Evolutionary conservation across 2,113 vertebrate species (phyloP).

Genomic region (Nettapus auritus): DNA sequence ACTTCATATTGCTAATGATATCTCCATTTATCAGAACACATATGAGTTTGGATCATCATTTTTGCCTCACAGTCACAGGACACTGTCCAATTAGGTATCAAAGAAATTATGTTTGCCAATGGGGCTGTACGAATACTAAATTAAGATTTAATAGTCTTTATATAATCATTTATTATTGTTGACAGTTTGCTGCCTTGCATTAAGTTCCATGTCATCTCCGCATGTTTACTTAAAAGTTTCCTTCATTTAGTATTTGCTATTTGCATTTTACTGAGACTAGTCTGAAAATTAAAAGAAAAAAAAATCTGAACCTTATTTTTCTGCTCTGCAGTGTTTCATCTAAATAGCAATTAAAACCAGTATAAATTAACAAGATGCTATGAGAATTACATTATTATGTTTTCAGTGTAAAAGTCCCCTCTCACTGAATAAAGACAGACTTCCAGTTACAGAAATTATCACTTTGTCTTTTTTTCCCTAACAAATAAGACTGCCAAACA

Average conservation of each 20-base stretch:
- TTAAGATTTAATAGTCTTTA: conserved; percentile 73
- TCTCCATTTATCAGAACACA: conserved; percentile 82
- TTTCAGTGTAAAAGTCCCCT: not conserved
- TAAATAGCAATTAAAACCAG: conserved; percentile 12
- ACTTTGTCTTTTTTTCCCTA: not conserved
- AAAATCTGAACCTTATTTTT: not conserved
- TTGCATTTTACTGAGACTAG: conserved; percentile 30
- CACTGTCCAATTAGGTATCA: conserved; percentile 68
- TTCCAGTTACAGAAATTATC: conserved; percentile 25
- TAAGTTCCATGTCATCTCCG: conserved; percentile 37
- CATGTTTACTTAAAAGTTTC: conserved; percentile 47
- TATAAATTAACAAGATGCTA: not conserved
- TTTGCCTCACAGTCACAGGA: conserved; percentile 61
- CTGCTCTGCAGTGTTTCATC: not conserved
- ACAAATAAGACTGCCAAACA: conserved; percentile 33
- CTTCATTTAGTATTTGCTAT: conserved; percentile 11
- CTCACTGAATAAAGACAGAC: not conserved
- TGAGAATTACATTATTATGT: not conserved
- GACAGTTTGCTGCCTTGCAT: conserved; percentile 48
- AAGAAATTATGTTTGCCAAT: conserved; percentile 42
- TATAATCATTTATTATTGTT: conserved; percentile 60
- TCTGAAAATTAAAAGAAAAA: not conserved
- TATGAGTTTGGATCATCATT: conserved; percentile 74
- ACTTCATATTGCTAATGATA: conserved; percentile 84
- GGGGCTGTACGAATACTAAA: conserved; percentile 57